Percentiles rank a stretch among this genome's conserved stretches.
These are phyloP conservation scores for Hycleus cichorii DNA, from an alignment of 1,140 invertebrate genomes.

Conservation along the genomic window DNA sequence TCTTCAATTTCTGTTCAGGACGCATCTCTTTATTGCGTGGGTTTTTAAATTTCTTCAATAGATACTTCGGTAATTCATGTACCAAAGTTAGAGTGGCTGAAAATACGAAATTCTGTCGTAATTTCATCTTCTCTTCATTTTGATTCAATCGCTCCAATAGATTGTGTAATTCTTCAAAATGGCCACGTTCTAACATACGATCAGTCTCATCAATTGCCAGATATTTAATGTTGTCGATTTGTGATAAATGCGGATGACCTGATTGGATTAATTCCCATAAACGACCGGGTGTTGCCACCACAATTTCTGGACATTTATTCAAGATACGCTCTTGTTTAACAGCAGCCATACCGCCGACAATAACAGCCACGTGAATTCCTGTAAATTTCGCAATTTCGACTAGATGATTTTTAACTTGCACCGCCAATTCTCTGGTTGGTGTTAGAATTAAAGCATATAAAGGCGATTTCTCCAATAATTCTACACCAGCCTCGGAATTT, in stretches of 20 bases:
- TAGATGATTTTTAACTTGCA: constrained; percentile 88
- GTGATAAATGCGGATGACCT: constrained; percentile 67
- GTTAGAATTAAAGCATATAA: constrained; percentile 82
- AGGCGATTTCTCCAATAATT: constrained; percentile 34
- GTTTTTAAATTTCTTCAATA: constrained; percentile 50
- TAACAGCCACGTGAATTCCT: constrained; percentile 59
- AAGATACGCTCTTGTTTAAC: constrained; percentile 89
- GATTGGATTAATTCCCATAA: constrained; percentile 87
- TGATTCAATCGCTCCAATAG: constrained; percentile 76
- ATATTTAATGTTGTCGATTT: constrained; percentile 64
- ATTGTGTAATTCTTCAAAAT: constrained; percentile 87
- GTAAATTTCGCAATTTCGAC: constrained; percentile 74
- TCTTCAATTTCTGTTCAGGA: constrained; percentile 62
- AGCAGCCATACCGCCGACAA: constrained; percentile 83
- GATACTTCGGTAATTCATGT: constrained; percentile 71
- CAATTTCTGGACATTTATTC: constrained; percentile 76
- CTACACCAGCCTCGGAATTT: not conserved
- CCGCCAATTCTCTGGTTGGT: constrained; percentile 90
- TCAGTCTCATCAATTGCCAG: constrained; percentile 98
- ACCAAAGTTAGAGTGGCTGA: constrained; percentile 94
- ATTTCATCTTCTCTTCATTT: constrained; percentile 49
- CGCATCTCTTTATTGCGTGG: constrained; percentile 48
- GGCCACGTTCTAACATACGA: constrained; percentile 93
- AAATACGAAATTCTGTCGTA: constrained; percentile 92
- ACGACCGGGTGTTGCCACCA: constrained; percentile 92